Base-by-base conservation (phyloP, 2,888 invertebrate species). In the Caenorhabditis imperialis region DNA sequence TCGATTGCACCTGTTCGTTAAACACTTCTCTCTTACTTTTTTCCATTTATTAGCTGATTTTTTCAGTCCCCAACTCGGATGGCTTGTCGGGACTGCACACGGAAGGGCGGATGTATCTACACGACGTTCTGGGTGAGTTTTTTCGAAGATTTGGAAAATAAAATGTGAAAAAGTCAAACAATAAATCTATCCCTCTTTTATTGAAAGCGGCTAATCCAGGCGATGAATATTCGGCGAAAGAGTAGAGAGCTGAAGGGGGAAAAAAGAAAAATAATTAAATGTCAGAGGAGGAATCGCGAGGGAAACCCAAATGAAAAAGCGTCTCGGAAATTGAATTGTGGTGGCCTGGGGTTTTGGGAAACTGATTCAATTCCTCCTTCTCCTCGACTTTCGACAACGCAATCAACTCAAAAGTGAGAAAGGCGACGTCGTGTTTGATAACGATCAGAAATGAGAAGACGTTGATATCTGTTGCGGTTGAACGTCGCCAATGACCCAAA, bases 81-180 rank as follows among this genome's bases (percentile, higher is more conserved):
- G 74, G 23, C 69, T 60, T 73, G 77, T 53, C 69, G 63, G 55
- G 61, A 70, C 38, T 74, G 74, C 62, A 65, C 70, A 23, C 65
- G 63, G 50, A 70, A 67, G 54, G 74, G 74, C 51, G 74, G 77
- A 71, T 77, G 77, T 42, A 53, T 70, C 22, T 74, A 70, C 62
- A 61, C 70, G 48, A 67, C 74, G 20, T 63, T 71, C 33, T 65
- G 65, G 75, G 75, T 75, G 20, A 51, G 47, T 58, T 16, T 50
- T 58, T 42, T 50, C 23, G 7, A 30, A 30, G 10, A 30, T 7
- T 7, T 30, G 30, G 7, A 30, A 30, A 30, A 30, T 30, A 30
- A 30, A 30, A 30, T 30, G 7, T 30, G 30, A 6, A 30, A 30
- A 30, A 7, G 30, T n/a, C 30, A 10, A 10, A 7, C 30, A 30